phyloP scores from a whole-genome alignment of 2,797 vertebrate genomes.

The Setipinna tenuifilis region DNA sequence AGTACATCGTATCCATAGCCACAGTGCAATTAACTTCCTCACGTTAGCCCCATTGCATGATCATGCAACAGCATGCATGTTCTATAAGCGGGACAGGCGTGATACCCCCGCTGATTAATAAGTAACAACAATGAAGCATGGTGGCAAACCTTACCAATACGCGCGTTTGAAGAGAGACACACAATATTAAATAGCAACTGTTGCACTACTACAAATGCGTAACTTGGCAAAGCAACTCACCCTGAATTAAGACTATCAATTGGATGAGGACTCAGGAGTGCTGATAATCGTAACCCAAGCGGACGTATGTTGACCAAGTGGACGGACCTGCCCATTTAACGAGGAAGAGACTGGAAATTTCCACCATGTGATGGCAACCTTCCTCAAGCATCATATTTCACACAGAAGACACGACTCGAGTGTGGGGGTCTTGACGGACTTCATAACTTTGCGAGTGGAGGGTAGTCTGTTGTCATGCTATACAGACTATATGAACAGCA shows the following conservation, averaged over 20 bases:
- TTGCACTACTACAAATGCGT: neutral
- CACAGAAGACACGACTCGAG: conserved; percentile 34
- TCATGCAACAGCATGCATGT: neutral
- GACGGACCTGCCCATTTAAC: conserved; percentile 73
- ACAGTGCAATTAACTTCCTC: neutral
- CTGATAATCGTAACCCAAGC: neutral
- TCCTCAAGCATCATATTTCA: conserved; percentile 75
- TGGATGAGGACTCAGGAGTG: neutral
- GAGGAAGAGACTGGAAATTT: conserved; percentile 79
- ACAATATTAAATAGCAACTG: neutral
- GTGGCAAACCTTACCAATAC: neutral
- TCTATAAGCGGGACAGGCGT: neutral
- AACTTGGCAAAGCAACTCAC: conserved; percentile 1
- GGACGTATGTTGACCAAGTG: neutral
- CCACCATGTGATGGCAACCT: conserved; percentile 76
- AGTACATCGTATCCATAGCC: neutral
- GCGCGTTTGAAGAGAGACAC: neutral
- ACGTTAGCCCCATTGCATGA: neutral
- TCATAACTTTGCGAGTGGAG: neutral
- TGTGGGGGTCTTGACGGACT: conserved; percentile 10
- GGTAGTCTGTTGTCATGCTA: conserved; percentile 31
- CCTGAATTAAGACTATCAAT: neutral
- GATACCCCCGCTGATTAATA: neutral
- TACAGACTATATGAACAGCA: neutral
- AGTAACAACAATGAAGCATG: conserved; percentile 20